Evolutionary conservation across 2,113 vertebrate species (phyloP), one percentile per base, ranked within the genome.

Genomic region (Antigone vipio): DNA sequence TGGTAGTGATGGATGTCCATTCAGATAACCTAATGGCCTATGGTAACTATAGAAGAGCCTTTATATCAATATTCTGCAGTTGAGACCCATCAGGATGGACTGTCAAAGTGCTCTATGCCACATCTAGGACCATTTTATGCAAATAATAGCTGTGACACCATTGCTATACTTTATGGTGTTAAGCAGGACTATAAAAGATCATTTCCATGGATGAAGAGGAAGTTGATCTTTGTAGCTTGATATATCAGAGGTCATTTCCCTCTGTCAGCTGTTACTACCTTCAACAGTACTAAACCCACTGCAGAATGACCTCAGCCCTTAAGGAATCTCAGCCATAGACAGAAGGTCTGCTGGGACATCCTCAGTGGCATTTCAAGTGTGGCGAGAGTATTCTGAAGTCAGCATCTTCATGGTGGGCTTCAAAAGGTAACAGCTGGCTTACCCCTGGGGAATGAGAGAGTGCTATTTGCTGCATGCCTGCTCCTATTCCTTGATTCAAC

Each of bases 1-100:
- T 92, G 82, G 82, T 97, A 69, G 75, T 97, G 94, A 97, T 95
- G 92, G 66, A 97, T 96, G 91, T 85, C 94, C 78, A 66, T 90
- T 90, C 82, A 94, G 96, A 93, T 59, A 96, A 93, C 88, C 91
- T 97, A 95, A 97, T 96, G 91, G 94, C 82, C 85, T 93, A 90
- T 90, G 67, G 96, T 80, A 90, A 82, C 92, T 94, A 44, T 27
- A 88, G 90, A 68, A 92, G 67, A 94, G 71, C 88, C 67, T 85
- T 88, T 94, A 90, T 92, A 94, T 94, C 78, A 94, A 89, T 88
- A 75, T 93, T 92, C 78, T 82, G 75, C 78, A 95, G 85, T 58
- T 88, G 75, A 94, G 71, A 76, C 82, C 67, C 75, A 76, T 92
- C 91, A 83, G 13, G 42, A 72, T 66, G 85, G 71, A 73, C 88